phyloP scores from a whole-genome alignment of 2,797 vertebrate species.

The Anisognathus igniventris region DNA sequence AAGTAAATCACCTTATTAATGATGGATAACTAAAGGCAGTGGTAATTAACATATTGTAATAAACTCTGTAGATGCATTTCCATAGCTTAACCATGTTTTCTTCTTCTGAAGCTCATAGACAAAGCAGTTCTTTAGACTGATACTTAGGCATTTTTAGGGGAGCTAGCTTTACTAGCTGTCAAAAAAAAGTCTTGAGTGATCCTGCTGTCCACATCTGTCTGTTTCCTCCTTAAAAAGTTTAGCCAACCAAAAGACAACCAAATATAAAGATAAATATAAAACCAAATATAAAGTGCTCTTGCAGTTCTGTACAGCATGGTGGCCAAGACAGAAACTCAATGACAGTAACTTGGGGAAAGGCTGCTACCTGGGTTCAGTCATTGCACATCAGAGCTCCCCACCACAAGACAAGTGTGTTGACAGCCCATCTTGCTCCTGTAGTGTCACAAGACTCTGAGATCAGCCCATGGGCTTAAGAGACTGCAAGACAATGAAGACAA shows the following conservation, averaged over 20 bases:
- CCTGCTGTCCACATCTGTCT: neutral
- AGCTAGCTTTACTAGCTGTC: neutral
- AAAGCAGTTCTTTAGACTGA: neutral
- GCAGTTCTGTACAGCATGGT: neutral
- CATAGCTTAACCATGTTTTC: neutral
- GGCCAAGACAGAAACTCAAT: neutral
- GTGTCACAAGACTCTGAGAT: neutral
- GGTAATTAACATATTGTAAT: neutral
- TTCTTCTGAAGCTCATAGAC: neutral
- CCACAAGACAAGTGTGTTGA: neutral
- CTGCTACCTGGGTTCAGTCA: neutral
- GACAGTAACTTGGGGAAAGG: fast-evolving
- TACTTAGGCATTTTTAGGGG: neutral
- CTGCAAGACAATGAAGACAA: neutral
- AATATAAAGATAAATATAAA: neutral
- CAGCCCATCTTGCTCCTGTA: neutral
- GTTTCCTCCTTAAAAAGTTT: neutral
- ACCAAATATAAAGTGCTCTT: neutral
- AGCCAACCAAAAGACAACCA: neutral
- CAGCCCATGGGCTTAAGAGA: neutral
- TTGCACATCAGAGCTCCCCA: neutral
- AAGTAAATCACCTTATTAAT: neutral
- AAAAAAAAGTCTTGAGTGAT: neutral
- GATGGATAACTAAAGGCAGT: neutral
- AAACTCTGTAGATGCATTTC: neutral